Evolutionary conservation across 2,888 invertebrate species (phyloP).

Genomic region (Microctonus brassicae): DNA sequence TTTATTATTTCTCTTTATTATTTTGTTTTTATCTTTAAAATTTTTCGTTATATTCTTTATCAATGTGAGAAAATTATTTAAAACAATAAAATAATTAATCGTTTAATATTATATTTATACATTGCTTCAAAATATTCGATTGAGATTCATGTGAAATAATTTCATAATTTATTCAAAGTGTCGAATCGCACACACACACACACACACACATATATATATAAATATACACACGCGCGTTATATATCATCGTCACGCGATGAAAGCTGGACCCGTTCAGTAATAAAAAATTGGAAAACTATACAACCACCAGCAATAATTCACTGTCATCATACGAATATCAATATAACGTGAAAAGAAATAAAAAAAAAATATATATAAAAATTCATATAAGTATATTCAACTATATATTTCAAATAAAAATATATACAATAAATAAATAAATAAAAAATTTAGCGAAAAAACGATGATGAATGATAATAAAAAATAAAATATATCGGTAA

Average conservation of each 20-base stretch:
- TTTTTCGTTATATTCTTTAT: neutral
- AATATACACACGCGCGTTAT: neutral
- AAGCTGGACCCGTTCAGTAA: constrained; percentile 22
- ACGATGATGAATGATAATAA: neutral
- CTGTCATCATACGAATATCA: constrained; percentile 33
- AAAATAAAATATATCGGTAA: constrained; percentile 12
- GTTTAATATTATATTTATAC: neutral
- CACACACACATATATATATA: neutral
- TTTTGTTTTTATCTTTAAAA: too few species aligned
- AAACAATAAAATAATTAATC: too few species aligned
- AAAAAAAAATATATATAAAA: neutral
- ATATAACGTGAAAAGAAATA: neutral
- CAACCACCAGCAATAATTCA: constrained; percentile 37
- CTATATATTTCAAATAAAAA: too few species aligned
- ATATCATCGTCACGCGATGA: constrained; percentile 41
- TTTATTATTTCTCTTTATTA: too few species aligned
- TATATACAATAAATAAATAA: neutral
- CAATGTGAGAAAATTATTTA: too few species aligned
- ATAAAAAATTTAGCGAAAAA: neutral
- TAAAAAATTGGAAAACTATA: constrained; percentile 34
- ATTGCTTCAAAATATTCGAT: neutral
- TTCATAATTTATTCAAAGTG: constrained; percentile 32
- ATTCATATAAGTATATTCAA: too few species aligned
- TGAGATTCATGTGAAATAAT: constrained; percentile 24
- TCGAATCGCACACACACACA: constrained; percentile 2